A percentile compares a stretch with the other conserved stretches of the same genome.
These are phyloP conservation scores for Spinibarbus caldwelli DNA, from an alignment of 2,797 vertebrate species.

Conservation along the genomic window DNA sequence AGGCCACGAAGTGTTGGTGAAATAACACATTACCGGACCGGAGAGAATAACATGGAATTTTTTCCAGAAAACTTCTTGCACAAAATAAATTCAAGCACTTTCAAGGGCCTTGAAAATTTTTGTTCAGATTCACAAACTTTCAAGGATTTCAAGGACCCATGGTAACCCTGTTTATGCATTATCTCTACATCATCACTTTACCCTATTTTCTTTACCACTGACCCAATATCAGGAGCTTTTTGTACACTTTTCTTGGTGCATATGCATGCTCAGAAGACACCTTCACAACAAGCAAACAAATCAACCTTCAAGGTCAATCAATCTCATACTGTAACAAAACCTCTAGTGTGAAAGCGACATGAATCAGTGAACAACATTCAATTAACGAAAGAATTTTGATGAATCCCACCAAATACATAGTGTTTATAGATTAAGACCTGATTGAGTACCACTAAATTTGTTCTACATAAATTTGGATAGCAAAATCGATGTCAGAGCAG, in stretches of 20 bases:
- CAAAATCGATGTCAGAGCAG: slow-evolving; percentile 13
- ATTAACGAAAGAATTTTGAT: neutral
- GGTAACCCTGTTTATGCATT: too few relatives aligned
- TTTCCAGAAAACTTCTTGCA: too few relatives aligned
- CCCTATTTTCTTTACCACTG: neutral
- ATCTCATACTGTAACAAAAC: neutral
- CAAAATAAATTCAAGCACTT: too few relatives aligned
- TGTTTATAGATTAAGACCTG: slow-evolving; percentile 12
- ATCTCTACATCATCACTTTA: neutral
- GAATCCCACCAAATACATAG: neutral
- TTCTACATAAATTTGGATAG: neutral
- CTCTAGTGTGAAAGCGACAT: neutral
- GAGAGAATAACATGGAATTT: too few relatives aligned
- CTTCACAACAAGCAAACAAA: neutral
- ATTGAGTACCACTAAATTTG: neutral
- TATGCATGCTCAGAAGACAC: neutral
- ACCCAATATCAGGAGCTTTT: neutral
- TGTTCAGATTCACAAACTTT: too few relatives aligned
- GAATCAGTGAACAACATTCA: neutral
- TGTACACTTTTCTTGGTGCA: neutral
- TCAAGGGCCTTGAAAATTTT: too few relatives aligned
- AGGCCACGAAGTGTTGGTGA: too few relatives aligned
- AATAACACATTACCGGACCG: too few relatives aligned
- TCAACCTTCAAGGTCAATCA: neutral
- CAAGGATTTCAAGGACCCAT: too few relatives aligned